These are phyloP conservation scores for Caenorhabditis plicata DNA, from an alignment of 2,888 invertebrate genomes.

Conservation along the genomic window DNA sequence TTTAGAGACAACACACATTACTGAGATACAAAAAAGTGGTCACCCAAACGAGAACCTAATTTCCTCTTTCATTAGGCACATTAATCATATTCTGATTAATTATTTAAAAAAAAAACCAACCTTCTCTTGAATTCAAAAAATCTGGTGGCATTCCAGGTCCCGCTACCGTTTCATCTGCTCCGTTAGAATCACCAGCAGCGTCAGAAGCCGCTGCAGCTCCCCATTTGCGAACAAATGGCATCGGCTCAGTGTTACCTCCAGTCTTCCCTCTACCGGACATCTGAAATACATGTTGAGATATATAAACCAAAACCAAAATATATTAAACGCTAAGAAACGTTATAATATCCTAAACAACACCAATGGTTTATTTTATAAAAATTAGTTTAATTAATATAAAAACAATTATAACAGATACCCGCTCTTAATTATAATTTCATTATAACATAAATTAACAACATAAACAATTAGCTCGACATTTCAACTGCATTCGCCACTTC, in stretches of 20 bases:
- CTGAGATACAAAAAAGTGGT: no score
- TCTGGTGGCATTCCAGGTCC: conserved; percentile 3
- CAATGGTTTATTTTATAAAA: conserved; percentile 1
- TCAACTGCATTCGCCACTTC: conserved; percentile 5
- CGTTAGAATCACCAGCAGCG: conserved; percentile 6
- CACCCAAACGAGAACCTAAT: no score
- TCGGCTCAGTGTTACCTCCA: conserved; percentile 61
- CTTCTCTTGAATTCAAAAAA: background rate
- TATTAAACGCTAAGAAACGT: background rate
- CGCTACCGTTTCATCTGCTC: conserved; percentile 3
- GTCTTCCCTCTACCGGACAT: conserved; percentile 50
- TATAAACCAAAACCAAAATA: background rate
- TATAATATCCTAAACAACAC: no score
- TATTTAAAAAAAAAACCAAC: no score
- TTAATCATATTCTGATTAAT: no score
- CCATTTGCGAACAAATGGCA: conserved; percentile 62
- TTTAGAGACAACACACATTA: no score
- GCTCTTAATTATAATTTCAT: no score
- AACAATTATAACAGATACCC: no score
- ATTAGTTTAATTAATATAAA: conserved; percentile 4
- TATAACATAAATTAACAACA: no score
- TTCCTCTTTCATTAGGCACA: no score
- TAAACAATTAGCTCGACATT: no score
- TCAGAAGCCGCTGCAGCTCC: conserved; percentile 27
- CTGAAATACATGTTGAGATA: conserved; percentile 3